Conservation (phyloP, 2,797 vertebrate genomes). For the Acrossocheilus fasciatus region DNA sequence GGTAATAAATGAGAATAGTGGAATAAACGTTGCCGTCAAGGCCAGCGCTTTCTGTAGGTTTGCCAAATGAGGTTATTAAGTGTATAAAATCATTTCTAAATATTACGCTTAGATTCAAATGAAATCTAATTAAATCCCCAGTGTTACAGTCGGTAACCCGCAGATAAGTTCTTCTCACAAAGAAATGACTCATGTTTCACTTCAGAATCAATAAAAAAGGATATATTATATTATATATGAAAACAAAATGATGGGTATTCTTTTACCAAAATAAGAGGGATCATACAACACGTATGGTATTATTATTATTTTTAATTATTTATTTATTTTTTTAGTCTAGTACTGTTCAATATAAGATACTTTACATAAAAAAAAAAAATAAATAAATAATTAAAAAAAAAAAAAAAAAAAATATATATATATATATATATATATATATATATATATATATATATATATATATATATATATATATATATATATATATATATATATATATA, state of each 20-base stretch:
- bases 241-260: background rate
- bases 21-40: constrained; percentile 48
- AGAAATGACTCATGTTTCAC: background rate
- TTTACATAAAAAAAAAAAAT: background rate
- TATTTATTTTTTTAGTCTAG: too few species aligned
- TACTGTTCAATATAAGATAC: background rate
- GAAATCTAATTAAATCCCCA: constrained; percentile 13
- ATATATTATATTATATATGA: background rate
- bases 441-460: too few species aligned
- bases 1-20: constrained; percentile 47
- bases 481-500: too few species aligned
- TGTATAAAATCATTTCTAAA: constrained; percentile 20
- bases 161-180: background rate
- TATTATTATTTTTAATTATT: too few species aligned
- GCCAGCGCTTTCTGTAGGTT: constrained; percentile 30
- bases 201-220: background rate
- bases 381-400: too few species aligned
- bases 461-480: too few species aligned
- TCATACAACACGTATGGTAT: too few species aligned
- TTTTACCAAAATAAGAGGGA: background rate
- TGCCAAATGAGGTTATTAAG: constrained; percentile 45
- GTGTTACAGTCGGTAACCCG: background rate
- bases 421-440: too few species aligned
- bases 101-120: constrained; percentile 11
- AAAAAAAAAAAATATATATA: too few species aligned